Evolutionary conservation across 2,888 invertebrate species (phyloP), one percentile per base, ranked within the genome.

Genomic region (Allacma fusca): DNA sequence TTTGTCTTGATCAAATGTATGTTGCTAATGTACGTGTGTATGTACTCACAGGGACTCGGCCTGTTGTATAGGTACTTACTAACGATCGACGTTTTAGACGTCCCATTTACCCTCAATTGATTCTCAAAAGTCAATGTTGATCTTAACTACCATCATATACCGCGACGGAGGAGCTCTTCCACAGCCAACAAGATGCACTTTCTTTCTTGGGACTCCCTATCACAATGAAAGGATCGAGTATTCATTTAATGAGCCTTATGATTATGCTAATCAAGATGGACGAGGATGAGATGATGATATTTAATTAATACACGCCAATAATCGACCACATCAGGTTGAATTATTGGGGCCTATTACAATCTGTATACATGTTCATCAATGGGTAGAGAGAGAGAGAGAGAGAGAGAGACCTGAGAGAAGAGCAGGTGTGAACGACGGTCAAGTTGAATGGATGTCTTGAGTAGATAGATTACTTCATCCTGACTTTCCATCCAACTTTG

Each of bases 271-370:
- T 71, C 13, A 21, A 29, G n/a, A 62, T 23, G 73, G 23, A 59
- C 73, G 73, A 73, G 62, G 73, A 73, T 72, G 72, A 57, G 57
- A 29, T 59, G 72, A 72, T 73, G 26, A 73, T 73, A 40, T 62
- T 73, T 73, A 62, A 73, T 62, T 73, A 62, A 62, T 73, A 73
- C 73, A 73, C 26, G 73, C 62, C 62, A 34, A 50, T 50, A 50
- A 73, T 73, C 62, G 34, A 73, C 29, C 73, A 73, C 50, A 70
- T 50, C 44, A n/a, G 28, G 26, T 70, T 19, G 70, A 50, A n/a
- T 70, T 70, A 70, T 70, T 70, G 24, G 26, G 70, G 23, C 24
- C 24, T 43, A 69, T 23, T 34, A 24, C 24, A 21, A 16, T 24
- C n/a, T n/a, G n/a, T n/a, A n/a, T n/a, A n/a, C n/a, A n/a, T n/a